A percentile compares a stretch with the other conserved stretches of the same genome.
These are phyloP conservation scores for Rhyacophila brunnea DNA, from an alignment of 1,140 invertebrate genomes.

Conservation along the genomic window DNA sequence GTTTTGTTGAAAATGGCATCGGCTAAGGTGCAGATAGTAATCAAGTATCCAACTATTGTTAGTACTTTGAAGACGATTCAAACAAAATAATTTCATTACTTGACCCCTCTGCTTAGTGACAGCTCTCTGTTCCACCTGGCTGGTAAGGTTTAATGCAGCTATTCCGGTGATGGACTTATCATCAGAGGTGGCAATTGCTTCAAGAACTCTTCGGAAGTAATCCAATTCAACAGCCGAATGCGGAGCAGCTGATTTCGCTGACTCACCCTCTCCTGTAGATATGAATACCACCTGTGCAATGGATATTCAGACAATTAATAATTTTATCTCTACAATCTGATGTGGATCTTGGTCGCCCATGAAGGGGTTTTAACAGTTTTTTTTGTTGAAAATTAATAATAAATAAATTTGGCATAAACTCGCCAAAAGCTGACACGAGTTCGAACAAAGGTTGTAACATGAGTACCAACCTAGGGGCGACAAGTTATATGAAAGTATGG, in stretches of 20 bases:
- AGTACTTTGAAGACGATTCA: no score
- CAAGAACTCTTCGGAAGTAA: constrained; percentile 44
- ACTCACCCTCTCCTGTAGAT: constrained; percentile 42
- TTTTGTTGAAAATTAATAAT: no score
- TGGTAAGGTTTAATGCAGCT: constrained; percentile 3
- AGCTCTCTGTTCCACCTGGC: neutral
- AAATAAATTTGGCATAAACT: no score
- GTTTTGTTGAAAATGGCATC: no score
- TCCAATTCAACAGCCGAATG: constrained; percentile 41
- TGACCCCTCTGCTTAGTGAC: constrained; percentile 2
- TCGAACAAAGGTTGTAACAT: no score
- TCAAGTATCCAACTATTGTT: no score
- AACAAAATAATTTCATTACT: constrained; percentile 2
- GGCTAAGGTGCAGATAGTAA: no score
- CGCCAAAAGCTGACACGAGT: no score
- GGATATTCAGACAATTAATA: no score
- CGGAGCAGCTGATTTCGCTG: constrained; percentile 44
- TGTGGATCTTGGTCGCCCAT: constrained; percentile 41
- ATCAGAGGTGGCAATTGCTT: constrained; percentile 18
- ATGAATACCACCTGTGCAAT: constrained; percentile 44
- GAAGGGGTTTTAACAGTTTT: no score
- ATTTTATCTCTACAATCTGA: constrained; percentile 40
- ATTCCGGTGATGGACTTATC: constrained; percentile 1
- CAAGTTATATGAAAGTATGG: no score
- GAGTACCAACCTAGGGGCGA: no score